Evolutionary conservation across 2,797 vertebrate species (phyloP).

Genomic region (Tiaroga cobitis): DNA sequence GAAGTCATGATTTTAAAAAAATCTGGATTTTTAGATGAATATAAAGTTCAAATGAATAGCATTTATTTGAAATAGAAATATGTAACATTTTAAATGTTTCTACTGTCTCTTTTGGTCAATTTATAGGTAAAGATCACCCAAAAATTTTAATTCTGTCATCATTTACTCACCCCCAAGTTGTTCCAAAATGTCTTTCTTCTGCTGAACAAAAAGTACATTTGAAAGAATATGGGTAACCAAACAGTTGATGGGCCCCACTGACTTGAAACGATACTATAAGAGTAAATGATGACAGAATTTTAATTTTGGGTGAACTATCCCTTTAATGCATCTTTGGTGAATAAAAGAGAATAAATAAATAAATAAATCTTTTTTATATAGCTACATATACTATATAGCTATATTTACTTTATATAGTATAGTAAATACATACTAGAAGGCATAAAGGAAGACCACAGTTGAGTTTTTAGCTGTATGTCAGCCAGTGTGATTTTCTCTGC

Average conservation of each 20-base stretch:
- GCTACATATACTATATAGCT: not conserved
- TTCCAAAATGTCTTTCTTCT: no score
- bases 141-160: no score
- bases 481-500: constrained; percentile 6
- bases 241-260: no score
- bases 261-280: no score
- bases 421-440: constrained; percentile 16
- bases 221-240: no score
- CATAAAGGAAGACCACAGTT: constrained; percentile 8
- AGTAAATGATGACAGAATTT: no score
- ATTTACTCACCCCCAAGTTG: no score
- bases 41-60: not conserved
- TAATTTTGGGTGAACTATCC: no score
- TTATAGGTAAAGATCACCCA: no score
- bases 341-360: no score
- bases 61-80: not conserved
- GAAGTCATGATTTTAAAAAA: not conserved
- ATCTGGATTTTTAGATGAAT: not conserved
- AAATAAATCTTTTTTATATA: not conserved
- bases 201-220: no score
- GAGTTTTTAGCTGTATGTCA: constrained; percentile 11
- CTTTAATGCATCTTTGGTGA: not conserved
- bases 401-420: not conserved
- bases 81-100: not conserved
- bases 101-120: not conserved